Base-by-base conservation (phyloP, 2,888 invertebrate species). In the Hypolimnas misippus region DNA sequence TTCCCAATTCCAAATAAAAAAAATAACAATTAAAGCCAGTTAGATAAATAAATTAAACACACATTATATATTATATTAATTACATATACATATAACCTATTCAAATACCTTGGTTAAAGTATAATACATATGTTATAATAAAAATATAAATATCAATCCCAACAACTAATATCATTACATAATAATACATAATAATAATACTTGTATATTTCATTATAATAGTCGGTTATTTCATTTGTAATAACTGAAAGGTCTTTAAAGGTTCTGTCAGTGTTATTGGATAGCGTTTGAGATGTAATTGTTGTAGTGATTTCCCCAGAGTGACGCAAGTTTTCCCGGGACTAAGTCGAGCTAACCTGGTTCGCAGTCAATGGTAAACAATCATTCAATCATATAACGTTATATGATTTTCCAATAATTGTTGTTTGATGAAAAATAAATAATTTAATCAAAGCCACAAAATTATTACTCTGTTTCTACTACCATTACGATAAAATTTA, bases 271-370 rank as follows among this genome's bases (percentile, higher is more conserved):
- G 77, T 84, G 82, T 81, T 88, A 87, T 88, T 87, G 85, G 84
- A 81, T 83, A 81, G 84, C 84, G 82, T 87, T 87, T 80, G 83
- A 80, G 83, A 84, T 87, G 89, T 90, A 25, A 91, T 91, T 91
- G 91, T 88, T 83, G 84, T 78, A 82, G 73, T 90, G 89, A 91
- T 91, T 91, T 91, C 91, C 91, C 91, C 66, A 44, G 89, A 79
- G 91, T 77, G 67, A 68, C 71, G 74, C 77, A 77, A 81, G 82
- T 82, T 83, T 84, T 79, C 80, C 73, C 72, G 70, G 68, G 70
- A 71, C 75, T 72, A 73, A 73, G 73, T 73, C 76, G 73, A 70
- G 69, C 72, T 78, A 82, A 72, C 83, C 79, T 79, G 76, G 73
- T 77, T 73, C 78, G 73, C 66, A 67, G 71, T 72, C 73, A 72